Conservation (phyloP, 30 jellyfish, hydroid and myxozoan genomes). For the Hydractinia symbiolongicarpus region DNA sequence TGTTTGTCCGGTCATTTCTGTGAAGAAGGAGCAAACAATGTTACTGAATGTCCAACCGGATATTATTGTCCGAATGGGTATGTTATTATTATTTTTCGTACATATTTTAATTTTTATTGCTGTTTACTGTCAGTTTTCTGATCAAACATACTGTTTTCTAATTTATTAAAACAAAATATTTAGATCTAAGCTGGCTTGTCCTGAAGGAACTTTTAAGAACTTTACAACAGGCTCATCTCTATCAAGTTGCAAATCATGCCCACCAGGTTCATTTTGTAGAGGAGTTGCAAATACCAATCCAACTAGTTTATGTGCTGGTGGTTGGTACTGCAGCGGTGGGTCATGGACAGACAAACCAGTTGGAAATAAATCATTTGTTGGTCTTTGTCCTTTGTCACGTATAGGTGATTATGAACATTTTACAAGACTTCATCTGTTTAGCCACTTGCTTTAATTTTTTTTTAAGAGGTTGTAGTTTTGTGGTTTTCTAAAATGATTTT, state of each 20-base stretch:
- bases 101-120: not conserved
- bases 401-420: conserved; percentile 22
- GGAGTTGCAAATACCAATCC: conserved; percentile 57
- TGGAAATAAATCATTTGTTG: conserved; percentile 39
- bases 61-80: conserved; percentile 92
- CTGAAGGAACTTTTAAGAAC: conserved; percentile 87
- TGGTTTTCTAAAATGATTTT: too few species aligned
- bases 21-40: conserved; percentile 50
- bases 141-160: not conserved
- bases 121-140: not conserved
- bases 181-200: conserved; percentile 63
- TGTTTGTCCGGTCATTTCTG: conserved; percentile 82
- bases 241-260: conserved; percentile 69
- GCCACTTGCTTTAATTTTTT: too few species aligned
- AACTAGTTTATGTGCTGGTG: conserved; percentile 81
- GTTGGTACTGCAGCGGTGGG: conserved; percentile 89
- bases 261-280: conserved; percentile 84
- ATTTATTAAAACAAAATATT: not conserved
- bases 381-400: conserved; percentile 32
- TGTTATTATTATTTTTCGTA: not conserved
- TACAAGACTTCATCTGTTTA: too few species aligned
- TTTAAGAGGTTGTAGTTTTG: too few species aligned
- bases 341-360: conserved; percentile 81
- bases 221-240: conserved; percentile 62
- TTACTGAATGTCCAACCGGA: conserved; percentile 72